Percentiles rank a stretch among this genome's conserved stretches.
Conservation (phyloP, 2,888 invertebrate genomes). For the Pheosia tremula region DNA sequence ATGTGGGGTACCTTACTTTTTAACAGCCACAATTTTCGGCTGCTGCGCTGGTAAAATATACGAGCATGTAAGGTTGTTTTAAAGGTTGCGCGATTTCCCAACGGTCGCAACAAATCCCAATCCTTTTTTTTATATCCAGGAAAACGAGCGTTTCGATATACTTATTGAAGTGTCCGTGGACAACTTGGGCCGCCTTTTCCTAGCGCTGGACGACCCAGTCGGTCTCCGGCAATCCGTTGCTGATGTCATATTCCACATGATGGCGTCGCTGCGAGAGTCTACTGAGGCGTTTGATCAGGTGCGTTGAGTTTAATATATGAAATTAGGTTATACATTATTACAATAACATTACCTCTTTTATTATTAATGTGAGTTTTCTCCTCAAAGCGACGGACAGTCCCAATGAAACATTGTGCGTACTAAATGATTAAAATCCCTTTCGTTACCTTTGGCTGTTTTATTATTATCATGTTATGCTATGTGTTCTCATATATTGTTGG, state of each 20-base stretch:
- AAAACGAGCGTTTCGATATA: conserved; percentile 81
- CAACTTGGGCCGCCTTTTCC: conserved; percentile 85
- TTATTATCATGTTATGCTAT: neutral
- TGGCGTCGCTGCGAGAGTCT: conserved; percentile 85
- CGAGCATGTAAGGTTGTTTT: no score
- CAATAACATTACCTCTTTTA: neutral
- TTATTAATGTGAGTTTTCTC: neutral
- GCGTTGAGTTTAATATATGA: conserved; percentile 23
- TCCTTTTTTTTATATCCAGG: conserved; percentile 48
- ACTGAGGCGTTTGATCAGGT: conserved; percentile 86
- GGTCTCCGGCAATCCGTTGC: conserved; percentile 82
- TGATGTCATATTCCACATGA: conserved; percentile 86
- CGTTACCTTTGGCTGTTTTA: neutral
- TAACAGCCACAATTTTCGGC: no score
- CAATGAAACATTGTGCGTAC: neutral
- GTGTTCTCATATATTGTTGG: no score
- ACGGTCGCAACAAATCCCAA: neutral
- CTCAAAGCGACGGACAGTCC: neutral
- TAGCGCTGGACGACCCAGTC: conserved; percentile 81
- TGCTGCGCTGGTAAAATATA: no score
- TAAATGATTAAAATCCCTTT: no score
- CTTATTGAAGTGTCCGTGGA: conserved; percentile 86
- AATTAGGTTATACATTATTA: neutral
- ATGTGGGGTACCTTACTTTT: no score
- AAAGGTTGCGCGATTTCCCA: neutral